These are phyloP conservation scores for Edolisoma coerulescens DNA, from an alignment of 2,113 vertebrate species.

Conservation along the genomic window DNA sequence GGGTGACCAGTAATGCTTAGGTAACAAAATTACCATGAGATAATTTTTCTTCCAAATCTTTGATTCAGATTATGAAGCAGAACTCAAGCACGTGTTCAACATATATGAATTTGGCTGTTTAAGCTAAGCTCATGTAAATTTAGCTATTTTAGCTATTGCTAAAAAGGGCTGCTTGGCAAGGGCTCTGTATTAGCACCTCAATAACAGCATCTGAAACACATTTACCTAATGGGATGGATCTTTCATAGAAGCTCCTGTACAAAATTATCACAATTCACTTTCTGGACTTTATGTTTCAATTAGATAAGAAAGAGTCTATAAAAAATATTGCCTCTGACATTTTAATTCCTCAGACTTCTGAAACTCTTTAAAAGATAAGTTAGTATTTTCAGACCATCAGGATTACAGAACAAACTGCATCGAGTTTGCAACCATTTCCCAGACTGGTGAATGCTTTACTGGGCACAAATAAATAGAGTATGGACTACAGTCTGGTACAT, in stretches of 20 bases:
- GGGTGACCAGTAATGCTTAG: not conserved
- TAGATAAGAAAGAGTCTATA: slow-evolving; percentile 43
- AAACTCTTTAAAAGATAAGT: not conserved
- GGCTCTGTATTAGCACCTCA: slow-evolving; percentile 50
- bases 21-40: not conserved
- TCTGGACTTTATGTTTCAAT: slow-evolving; percentile 47
- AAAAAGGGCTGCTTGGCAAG: slow-evolving; percentile 60
- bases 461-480: not conserved
- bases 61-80: not conserved
- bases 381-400: not conserved
- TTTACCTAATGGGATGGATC: slow-evolving; percentile 57
- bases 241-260: slow-evolving; percentile 39
- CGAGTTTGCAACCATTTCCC: not conserved
- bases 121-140: not conserved
- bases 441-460: not conserved
- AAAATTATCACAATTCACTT: slow-evolving; percentile 64
- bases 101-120: not conserved
- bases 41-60: not conserved
- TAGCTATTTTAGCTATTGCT: not conserved
- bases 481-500: not conserved
- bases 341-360: slow-evolving; percentile 12
- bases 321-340: slow-evolving; percentile 30
- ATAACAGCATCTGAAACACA: slow-evolving; percentile 64
- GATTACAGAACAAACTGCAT: not conserved
- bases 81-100: slow-evolving; percentile 11